phyloP scores from a whole-genome alignment of 2,888 invertebrate genomes.

The Hirtodrosophila histrioides region DNA sequence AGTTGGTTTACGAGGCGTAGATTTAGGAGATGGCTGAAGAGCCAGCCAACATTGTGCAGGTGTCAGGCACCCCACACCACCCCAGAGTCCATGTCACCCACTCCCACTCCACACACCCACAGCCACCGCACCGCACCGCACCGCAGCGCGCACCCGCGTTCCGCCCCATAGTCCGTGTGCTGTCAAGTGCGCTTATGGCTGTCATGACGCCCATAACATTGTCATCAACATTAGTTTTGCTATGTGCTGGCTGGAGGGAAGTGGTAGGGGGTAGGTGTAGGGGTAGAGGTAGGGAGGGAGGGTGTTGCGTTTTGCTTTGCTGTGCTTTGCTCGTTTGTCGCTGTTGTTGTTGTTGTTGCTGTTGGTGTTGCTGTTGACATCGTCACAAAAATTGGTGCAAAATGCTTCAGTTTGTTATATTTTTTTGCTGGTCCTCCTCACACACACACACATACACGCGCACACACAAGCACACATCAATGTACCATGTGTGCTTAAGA shows the following conservation, averaged over 20 bases:
- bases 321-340: conserved; percentile 31
- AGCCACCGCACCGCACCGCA: neutral
- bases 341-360: conserved; percentile 10
- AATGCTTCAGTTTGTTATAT: conserved; percentile 59
- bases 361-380: conserved; percentile 67
- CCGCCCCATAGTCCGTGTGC: conserved; percentile 36
- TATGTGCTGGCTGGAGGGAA: conserved; percentile 5
- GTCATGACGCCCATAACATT: conserved; percentile 82
- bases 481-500: conserved; percentile 49
- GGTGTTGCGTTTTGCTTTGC: conserved; percentile 29
- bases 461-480: conserved; percentile 24
- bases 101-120: neutral
- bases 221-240: conserved; percentile 80
- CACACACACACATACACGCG: neutral
- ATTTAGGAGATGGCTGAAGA: conserved; percentile 17
- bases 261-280: neutral
- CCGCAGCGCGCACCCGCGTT: neutral
- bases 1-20: conserved; percentile 22
- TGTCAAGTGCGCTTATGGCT: conserved; percentile 80
- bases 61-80: conserved; percentile 5
- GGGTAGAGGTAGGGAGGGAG: conserved; percentile 21
- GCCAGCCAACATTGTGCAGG: conserved; percentile 25
- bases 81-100: neutral
- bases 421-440: conserved; percentile 14
- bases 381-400: conserved; percentile 79